A percentile compares a stretch with the other conserved stretches of the same genome.
phyloP scores from a whole-genome alignment of 37 sponge, comb jelly and placozoan genomes.

The Mnemiopsis leidyi region DNA sequence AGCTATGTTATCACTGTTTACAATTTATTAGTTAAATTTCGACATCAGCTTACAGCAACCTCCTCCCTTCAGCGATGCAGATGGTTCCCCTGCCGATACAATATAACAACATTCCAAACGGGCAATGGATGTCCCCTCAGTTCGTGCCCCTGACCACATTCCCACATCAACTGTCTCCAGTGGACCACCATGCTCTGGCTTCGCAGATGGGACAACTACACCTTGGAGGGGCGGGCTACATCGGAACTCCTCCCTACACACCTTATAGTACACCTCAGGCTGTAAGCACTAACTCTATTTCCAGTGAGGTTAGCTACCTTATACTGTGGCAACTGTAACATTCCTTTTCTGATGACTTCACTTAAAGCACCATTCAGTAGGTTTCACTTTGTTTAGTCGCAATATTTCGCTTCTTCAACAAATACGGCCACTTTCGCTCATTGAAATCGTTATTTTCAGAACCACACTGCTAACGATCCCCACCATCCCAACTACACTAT shows the following conservation, averaged over 20 bases:
- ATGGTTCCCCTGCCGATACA: slow-evolving; percentile 59
- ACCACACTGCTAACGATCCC: slow-evolving; percentile 22
- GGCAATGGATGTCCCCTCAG: slow-evolving; percentile 62
- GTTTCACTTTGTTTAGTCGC: no score
- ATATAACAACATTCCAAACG: slow-evolving; percentile 62
- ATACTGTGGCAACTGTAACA: not conserved
- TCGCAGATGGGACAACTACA: slow-evolving; percentile 56
- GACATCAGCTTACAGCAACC: no score
- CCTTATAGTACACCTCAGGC: slow-evolving; percentile 31
- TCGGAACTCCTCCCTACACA: slow-evolving; percentile 35
- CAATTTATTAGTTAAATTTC: no score
- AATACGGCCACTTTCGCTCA: no score
- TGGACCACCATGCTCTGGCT: slow-evolving; percentile 54
- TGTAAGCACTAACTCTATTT: not conserved
- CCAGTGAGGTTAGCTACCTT: slow-evolving; percentile 27
- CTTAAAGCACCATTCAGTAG: no score
- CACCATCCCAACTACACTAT: not conserved
- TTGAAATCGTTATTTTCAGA: slow-evolving; percentile 17
- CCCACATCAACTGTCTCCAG: slow-evolving; percentile 59
- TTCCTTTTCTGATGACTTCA: not conserved
- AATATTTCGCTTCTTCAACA: no score
- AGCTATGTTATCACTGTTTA: no score
- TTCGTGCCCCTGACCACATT: slow-evolving; percentile 49
- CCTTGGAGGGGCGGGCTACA: not conserved
- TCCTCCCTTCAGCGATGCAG: slow-evolving; percentile 54